Conservation (phyloP, 2,113 vertebrate species). For the Sarotherodon lohbergeri region DNA sequence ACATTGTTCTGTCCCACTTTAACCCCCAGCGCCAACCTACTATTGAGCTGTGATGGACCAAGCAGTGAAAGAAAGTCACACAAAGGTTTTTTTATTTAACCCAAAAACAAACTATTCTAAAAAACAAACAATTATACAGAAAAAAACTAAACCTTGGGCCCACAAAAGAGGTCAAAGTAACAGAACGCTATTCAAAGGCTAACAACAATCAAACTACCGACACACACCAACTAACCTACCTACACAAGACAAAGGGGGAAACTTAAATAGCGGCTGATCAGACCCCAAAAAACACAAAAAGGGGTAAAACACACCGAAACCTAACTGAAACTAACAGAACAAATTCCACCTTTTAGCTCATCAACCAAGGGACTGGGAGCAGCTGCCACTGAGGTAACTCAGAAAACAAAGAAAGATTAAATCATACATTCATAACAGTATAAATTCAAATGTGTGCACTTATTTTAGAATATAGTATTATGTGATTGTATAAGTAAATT, state of each 20-base stretch:
- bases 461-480: background rate
- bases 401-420: background rate
- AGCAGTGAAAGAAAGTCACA: background rate
- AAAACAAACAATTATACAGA: background rate
- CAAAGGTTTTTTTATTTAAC: background rate
- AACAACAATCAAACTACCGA: background rate
- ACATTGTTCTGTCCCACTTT: background rate
- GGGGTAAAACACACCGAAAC: background rate
- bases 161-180: background rate
- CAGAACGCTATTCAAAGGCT: background rate
- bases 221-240: background rate
- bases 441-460: background rate
- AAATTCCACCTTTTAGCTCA: background rate
- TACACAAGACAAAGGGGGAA: background rate
- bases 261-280: background rate
- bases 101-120: background rate
- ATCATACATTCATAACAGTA: background rate
- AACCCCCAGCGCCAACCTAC: background rate
- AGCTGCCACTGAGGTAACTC: background rate
- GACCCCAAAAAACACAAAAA: background rate
- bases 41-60: background rate
- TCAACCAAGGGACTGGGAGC: background rate
- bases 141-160: background rate
- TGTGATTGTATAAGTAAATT: background rate
- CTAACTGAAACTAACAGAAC: background rate